Base-by-base conservation (phyloP, 2,113 vertebrate species). In the Daphoenositta chrysoptera region DNA sequence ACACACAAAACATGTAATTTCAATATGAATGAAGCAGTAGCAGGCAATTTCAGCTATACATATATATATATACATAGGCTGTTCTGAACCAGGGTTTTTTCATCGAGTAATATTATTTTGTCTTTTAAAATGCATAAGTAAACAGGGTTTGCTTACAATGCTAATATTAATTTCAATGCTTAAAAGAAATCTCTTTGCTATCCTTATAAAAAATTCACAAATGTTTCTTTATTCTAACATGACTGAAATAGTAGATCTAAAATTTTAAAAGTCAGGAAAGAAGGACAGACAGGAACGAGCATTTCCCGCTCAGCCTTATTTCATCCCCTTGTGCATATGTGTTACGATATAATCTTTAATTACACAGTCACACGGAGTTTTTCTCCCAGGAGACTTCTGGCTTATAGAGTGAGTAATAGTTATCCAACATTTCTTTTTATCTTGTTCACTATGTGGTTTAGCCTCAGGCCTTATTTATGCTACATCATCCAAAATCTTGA, bases 351-450 rank as follows among this genome's bases (percentile, higher is more conserved):
- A 81, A 86, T 71, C 61, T 94, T 97, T 95, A 94, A 94, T 92
- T 92, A 84, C 31, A 89, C 45, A 75, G 10, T 56, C 65, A 35
- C 26, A 86, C n/a, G 57, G 4, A 82, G 48, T 51, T 94, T 96
- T 91, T 82, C 37, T 79, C 94, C 40, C 31, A 42, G 76, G 28
- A 95, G 22, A 92, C 31, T 81, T 91, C 60, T 93, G 78, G 22
- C 53, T 93, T 87, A 48, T 22, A 82, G 33, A 82, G 17, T 58
- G 72, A 91, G 88, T 69, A 75, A 65, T 42, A 72, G 58, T 72
- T 91, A 88, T 39, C 65, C 81, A 79, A 51, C 42, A 58, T 77
- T 87, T 95, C 89, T 88, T 96, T 96, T 95, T 80, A 96, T 96
- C 81, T 58, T 87, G 7, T 72, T 87, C 78, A 31, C 66, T 72